Evolutionary conservation across 2,113 vertebrate species (phyloP), one percentile per base, ranked within the genome.

Genomic region (Tor tambroides): DNA sequence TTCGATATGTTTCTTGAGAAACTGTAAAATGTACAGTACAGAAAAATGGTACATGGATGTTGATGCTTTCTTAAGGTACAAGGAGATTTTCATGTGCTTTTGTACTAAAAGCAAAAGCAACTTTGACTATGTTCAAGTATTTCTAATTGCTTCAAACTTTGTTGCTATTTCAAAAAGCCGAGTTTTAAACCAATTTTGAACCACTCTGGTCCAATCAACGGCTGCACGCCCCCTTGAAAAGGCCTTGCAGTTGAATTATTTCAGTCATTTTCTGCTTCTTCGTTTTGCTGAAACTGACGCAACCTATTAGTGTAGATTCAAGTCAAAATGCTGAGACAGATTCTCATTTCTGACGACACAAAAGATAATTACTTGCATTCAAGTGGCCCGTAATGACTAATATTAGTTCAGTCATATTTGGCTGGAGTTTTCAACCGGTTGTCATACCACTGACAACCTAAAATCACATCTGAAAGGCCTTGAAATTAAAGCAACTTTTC

Each of bases 281-380:
- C 26, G 1, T 21, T 78, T 80, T 41, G 23, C 32, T 41, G 32
- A 41, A 63, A 17, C 35, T 26, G 35, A 80, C 0, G 11, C 54
- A 38, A n/a, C 14, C 6, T 63, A 80, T 63, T 43, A 80, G 21
- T 80, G 21, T 26, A 17, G 79, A 80, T 38, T 80, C 12, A 0
- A 80, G 23, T 41, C 77, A 38, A n/a, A 79, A 79, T 35, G 19
- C 21, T 14, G 30, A 56, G 77, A 59, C 77, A 59, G 51, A 80
- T 59, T 80, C 79, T 81, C 79, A 65, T 65, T 63, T 81, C 38
- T 63, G 56, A 43, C 0, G 56, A 43, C 79, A 63, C 23, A 63
- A 63, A 63, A n/a, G 32, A 61, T 61, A 26, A 79, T 35, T n/a
- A 41, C 32, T 26, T 26, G 30, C 21, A 56, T 59, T 59, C 26